Evolutionary conservation across 2,888 invertebrate genomes (phyloP).

Genomic region (Oscheius sp.): DNA sequence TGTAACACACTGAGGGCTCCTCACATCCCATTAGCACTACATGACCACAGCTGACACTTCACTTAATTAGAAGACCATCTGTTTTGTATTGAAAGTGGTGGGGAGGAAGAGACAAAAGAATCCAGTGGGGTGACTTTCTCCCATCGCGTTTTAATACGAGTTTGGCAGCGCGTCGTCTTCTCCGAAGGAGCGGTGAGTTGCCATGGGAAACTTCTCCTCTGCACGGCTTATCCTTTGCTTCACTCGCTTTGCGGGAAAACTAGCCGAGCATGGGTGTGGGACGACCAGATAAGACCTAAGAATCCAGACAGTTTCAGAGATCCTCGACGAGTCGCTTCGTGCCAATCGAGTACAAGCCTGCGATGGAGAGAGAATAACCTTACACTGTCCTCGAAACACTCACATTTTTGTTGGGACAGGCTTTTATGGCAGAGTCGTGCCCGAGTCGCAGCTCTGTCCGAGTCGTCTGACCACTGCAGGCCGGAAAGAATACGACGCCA

Average conservation of each 20-base stretch:
- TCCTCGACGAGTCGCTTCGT: constrained; percentile 88
- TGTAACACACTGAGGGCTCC: constrained; percentile 13
- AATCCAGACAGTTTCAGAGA: constrained; percentile 79
- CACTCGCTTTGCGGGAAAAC: no score
- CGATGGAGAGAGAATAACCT: constrained; percentile 87
- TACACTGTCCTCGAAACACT: constrained; percentile 90
- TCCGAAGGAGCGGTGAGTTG: constrained; percentile 36
- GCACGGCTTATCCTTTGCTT: constrained; percentile 13
- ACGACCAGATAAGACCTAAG: background rate
- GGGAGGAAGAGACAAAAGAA: background rate
- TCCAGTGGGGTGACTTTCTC: constrained; percentile 10
- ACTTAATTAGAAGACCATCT: no score
- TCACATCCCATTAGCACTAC: constrained; percentile 26
- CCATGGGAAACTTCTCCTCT: constrained; percentile 30
- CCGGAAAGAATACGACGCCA: constrained; percentile 36
- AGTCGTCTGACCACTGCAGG: constrained; percentile 30
- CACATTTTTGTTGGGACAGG: constrained; percentile 79
- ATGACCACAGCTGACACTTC: constrained; percentile 27
- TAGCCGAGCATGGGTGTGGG: background rate
- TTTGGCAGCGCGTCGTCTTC: constrained; percentile 34
- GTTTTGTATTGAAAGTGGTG: background rate
- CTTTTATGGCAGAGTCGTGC: constrained; percentile 73
- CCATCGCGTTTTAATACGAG: constrained; percentile 11
- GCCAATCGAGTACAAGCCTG: constrained; percentile 92
- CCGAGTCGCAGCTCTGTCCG: constrained; percentile 69